Evolutionary conservation across 2,113 vertebrate species (phyloP).

Genomic region (Cygnus atratus): DNA sequence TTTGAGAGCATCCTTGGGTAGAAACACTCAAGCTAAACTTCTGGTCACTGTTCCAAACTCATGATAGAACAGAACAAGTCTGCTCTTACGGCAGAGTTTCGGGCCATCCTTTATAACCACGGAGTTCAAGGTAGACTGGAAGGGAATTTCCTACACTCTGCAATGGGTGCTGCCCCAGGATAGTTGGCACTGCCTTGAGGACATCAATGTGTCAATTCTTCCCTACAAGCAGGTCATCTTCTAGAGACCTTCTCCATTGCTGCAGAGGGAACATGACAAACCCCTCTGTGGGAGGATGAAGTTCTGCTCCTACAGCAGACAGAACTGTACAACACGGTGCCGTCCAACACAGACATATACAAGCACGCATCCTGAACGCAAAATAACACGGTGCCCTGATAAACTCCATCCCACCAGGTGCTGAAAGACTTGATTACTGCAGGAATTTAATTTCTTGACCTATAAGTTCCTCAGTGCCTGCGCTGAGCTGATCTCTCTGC

Average conservation of each 20-base stretch:
- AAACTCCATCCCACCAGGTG: neutral
- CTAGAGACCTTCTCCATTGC: neutral
- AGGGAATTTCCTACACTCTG: neutral
- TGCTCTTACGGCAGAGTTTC: neutral
- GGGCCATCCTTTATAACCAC: neutral
- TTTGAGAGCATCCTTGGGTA: accelerated
- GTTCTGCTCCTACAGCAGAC: neutral
- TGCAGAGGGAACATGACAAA: neutral
- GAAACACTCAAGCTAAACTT: neutral
- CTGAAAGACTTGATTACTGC: neutral
- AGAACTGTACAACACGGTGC: accelerated
- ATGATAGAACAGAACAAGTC: accelerated
- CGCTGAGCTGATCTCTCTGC: neutral
- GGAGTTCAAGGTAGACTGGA: neutral
- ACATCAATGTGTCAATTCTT: neutral
- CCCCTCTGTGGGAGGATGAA: neutral
- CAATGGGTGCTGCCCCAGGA: neutral
- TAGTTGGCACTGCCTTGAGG: neutral
- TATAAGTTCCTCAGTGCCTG: neutral
- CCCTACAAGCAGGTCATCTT: neutral
- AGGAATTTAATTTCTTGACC: neutral
- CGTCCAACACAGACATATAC: neutral
- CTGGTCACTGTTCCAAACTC: neutral
- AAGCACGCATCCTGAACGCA: neutral
- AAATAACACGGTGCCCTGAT: neutral